phyloP scores from a whole-genome alignment of 1,140 invertebrate species.

The Ptiloglossa arizonensis region DNA sequence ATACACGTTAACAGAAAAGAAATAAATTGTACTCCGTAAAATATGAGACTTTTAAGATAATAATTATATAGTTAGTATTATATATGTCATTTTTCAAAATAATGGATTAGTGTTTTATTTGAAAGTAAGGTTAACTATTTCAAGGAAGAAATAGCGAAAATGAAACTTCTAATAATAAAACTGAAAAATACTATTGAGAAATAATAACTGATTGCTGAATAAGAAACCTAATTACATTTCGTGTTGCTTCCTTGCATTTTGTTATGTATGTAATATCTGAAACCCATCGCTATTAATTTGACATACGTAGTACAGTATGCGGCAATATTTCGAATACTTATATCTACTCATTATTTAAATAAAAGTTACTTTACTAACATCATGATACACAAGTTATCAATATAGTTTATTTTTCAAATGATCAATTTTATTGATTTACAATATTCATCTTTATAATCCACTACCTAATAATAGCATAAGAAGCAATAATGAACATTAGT shows the following conservation, averaged over 20 bases:
- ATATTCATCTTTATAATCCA: conserved; percentile 76
- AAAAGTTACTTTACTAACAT: conserved; percentile 4
- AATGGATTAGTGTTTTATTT: neutral
- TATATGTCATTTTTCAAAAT: no score
- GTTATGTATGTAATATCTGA: neutral
- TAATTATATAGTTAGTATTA: no score
- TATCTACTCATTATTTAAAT: no score
- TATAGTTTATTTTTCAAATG: conserved; percentile 64
- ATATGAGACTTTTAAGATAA: no score
- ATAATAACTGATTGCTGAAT: neutral
- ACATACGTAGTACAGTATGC: no score
- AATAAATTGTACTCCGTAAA: no score
- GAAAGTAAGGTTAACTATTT: neutral
- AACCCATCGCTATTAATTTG: neutral
- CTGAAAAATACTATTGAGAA: neutral
- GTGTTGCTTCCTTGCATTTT: neutral
- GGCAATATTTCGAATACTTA: neutral
- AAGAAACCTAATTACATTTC: neutral
- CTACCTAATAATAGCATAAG: conserved; percentile 76
- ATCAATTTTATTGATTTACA: conserved; percentile 79
- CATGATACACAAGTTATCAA: conserved; percentile 42
- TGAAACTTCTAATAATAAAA: neutral
- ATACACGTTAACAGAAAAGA: no score
- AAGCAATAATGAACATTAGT: conserved; percentile 79
- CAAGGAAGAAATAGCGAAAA: neutral